Base-by-base conservation (phyloP, 2,113 vertebrate genomes). In the Macrotus californicus region DNA sequence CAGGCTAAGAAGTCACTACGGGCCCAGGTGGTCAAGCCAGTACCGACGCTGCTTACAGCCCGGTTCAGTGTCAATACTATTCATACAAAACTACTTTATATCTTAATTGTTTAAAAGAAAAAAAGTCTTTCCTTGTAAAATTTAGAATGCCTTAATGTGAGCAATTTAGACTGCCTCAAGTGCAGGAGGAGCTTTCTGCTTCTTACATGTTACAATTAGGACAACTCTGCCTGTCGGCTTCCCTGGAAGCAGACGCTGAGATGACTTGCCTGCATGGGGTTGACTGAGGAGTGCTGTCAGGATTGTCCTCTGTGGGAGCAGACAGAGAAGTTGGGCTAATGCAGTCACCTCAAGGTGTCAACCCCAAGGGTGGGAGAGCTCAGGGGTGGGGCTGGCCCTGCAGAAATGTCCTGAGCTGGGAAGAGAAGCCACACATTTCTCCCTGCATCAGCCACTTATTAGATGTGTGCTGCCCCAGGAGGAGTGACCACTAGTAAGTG, bases 81-180 rank as follows among this genome's bases (percentile, higher is more conserved):
- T 85, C 90, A 39, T 31, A 54, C 56, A 41, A 80, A 92, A 75
- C 43, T 59, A 16, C 89, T 96, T 93, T 89, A 67, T 59, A 85
- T 46, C 22, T 79, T 70, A n/a, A 79, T 94, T 97, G 70, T 48
- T 93, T 88, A 43, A 89, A 86, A 39, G 43, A 10, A 26, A 72
- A 88, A 67, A 59, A 36, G 12, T 54, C 12, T 77, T 56, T 91
- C 14, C 34, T 95, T 75, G 16, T 94, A 79, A 84, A 89, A 46
- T 24, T 39, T 66, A 95, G 69, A 77, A 76, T 14, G 13, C 22
- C 67, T 91, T 77, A 5, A 39, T 16, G 11, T 39, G n/a, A 91
- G 19, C 50, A 31, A 11, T 41, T 29, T 50, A 18, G 29, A 22
- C 29, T 67, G 19, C 36, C 54, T 46, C 34, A 77, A 43, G 8